phyloP scores from a whole-genome alignment of 2,797 vertebrate genomes.

The Halcyon leucocephala region DNA sequence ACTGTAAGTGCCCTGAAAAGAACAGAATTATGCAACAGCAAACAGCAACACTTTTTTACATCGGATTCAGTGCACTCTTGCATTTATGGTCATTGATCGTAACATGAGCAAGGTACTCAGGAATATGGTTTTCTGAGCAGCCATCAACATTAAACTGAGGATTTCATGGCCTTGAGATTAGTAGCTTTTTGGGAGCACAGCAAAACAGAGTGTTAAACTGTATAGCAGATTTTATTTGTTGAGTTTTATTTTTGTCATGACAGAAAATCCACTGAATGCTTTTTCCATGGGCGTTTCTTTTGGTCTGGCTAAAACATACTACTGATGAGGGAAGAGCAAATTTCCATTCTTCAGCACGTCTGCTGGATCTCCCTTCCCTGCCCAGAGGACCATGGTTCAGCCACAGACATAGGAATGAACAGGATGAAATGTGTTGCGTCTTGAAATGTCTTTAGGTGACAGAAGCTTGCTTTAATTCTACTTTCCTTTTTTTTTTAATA shows the following conservation, averaged over 20 bases:
- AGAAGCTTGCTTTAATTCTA: not conserved
- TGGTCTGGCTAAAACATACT: not conserved
- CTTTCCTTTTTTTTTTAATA: not conserved
- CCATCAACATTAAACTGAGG: not conserved
- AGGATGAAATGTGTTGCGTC: not conserved
- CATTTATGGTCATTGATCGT: not conserved
- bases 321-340: not conserved
- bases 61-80: not conserved
- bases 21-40: not conserved
- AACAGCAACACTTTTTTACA: not conserved
- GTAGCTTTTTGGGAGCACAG: not conserved
- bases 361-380: not conserved
- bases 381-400: not conserved
- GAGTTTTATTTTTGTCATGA: not conserved
- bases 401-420: not conserved
- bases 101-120: not conserved
- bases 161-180: constrained; percentile 5
- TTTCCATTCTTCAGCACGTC: constrained; percentile 19
- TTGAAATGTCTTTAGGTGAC: not conserved
- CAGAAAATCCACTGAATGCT: not conserved
- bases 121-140: not conserved
- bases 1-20: not conserved
- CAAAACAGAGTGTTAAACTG: not conserved
- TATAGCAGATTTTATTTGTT: not conserved
- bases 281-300: constrained; percentile 36